Base-by-base conservation (phyloP, 2,113 vertebrate genomes). In the Picathartes gymnocephalus region DNA sequence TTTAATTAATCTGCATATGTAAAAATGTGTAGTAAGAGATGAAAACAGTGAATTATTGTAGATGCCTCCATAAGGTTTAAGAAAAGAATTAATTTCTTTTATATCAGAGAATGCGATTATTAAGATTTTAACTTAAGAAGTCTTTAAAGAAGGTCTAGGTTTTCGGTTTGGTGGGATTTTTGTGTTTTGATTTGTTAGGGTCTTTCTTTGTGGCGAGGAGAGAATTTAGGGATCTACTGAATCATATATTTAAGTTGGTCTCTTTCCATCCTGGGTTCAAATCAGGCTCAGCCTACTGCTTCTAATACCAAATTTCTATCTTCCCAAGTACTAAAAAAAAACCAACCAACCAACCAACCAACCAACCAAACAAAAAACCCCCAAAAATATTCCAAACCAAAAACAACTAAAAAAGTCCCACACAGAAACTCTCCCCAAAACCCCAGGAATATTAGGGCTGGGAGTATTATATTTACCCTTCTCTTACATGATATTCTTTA, bases 161-260 rank as follows among this genome's bases (percentile, higher is more conserved):
- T 56, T 56, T 10, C 4, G 8, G 22, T 30, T 69, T 53, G 18
- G 27, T 60, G 28, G 7, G 3, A 0, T 20, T 53, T 53, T 13
- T 47, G 19, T n/a, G 24, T 25, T 56, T 64, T 56, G 11, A 5
- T 80, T 57, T 80, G 9, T 42, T 42, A 23, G 7, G 4, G 16
- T 0, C 16, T 53, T 27, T 74, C 70, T 33, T 28, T 11, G 10
- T 61, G 92, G 58, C 53, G 78, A 27, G 10, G 58, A 6, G 7
- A 93, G 11, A 69, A 50, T 88, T 93, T 95, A 88, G 50, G 73
- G 20, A 92, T 60, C 48, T 95, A 93, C n/a, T 88, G 74, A 96
- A 93, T 54, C 50, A 81, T 87, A 68, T 72, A 92, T 95, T 93
- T 97, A 95, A 96, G n/a, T n/a, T n/a, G n/a, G n/a, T 24, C 18